These are phyloP conservation scores for Tridacna gigas DNA, from an alignment of 2,888 invertebrate genomes.

Conservation along the genomic window DNA sequence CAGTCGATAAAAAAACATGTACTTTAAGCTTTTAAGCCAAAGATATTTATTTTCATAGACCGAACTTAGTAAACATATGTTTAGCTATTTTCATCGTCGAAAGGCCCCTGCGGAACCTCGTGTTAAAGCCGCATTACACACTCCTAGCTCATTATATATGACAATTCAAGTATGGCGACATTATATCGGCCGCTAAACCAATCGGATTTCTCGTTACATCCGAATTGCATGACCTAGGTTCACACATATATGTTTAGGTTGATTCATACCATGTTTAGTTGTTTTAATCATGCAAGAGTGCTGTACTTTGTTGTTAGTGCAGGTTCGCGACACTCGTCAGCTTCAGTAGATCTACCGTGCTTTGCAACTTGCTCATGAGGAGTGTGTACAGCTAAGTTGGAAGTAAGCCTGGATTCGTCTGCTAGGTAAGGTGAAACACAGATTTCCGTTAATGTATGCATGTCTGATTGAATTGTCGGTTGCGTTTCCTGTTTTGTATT, in stretches of 20 bases:
- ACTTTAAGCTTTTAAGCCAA: no score
- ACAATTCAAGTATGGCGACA: slow-evolving; percentile 53
- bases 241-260: slow-evolving; percentile 9
- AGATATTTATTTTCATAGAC: no score
- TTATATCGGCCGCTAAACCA: slow-evolving; percentile 33
- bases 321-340: no score
- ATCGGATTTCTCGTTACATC: slow-evolving; percentile 37
- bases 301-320: no score
- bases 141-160: slow-evolving; percentile 45
- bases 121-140: slow-evolving; percentile 22
- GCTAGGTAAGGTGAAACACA: neutral
- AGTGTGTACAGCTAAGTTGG: neutral
- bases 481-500: neutral
- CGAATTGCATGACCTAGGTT: neutral
- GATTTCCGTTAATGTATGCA: neutral
- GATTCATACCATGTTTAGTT: slow-evolving; percentile 11
- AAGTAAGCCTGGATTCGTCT: neutral
- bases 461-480: neutral
- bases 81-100: no score
- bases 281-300: neutral
- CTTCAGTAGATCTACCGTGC: no score
- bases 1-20: no score
- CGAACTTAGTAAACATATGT: no score
- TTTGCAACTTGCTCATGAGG: no score
- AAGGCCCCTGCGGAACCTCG: no score